Evolutionary conservation across 1,140 invertebrate genomes (phyloP), one percentile per base, ranked within the genome.

Genomic region (Pogonomyrmex barbatus): DNA sequence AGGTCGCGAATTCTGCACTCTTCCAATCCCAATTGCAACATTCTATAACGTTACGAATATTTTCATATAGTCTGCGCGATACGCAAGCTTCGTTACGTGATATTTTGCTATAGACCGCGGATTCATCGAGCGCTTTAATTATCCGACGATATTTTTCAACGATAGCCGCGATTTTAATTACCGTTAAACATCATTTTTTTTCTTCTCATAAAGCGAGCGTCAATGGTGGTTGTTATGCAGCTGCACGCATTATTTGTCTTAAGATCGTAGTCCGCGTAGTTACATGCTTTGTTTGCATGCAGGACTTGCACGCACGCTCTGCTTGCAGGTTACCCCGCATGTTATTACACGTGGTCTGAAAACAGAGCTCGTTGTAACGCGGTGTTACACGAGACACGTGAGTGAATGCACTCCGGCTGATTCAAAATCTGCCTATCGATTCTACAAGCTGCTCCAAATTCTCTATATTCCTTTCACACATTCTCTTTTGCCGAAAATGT

Each of bases 111-210:
- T n/a, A 33, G 14, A 62, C 4, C 39, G 17, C 56, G 14, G 30
- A 77, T 77, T 77, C 45, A 62, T 62, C 24, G 14, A 77, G 30
- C n/a, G 62, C n/a, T 65, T 50, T 52, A 65, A 65, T 65, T 50
- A 10, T 36, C 39, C 30, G 30, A 24, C 30, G 33, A 36, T 65
- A 33, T 14, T 50, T 17, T 39, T n/a, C 17, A 8, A 17, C 12
- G 17, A 12, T 47, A 47, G 9, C 24, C 14, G 0, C 17, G 10
- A n/a, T 67, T 30, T 67, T 67, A 67, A 67, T 65, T 47, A 65
- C 1, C 30, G 12, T 47, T 33, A 50, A 52, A 65, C 58, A 2
- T 50, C 6, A 17, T 10, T 39, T 24, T 45, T 45, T 42, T 56
- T 36, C 14, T 6, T 36, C 2, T 56, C 10, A 39, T 24, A 56